These are phyloP conservation scores for Poecilia latipinna DNA, from an alignment of 2,113 vertebrate species.

Conservation along the genomic window DNA sequence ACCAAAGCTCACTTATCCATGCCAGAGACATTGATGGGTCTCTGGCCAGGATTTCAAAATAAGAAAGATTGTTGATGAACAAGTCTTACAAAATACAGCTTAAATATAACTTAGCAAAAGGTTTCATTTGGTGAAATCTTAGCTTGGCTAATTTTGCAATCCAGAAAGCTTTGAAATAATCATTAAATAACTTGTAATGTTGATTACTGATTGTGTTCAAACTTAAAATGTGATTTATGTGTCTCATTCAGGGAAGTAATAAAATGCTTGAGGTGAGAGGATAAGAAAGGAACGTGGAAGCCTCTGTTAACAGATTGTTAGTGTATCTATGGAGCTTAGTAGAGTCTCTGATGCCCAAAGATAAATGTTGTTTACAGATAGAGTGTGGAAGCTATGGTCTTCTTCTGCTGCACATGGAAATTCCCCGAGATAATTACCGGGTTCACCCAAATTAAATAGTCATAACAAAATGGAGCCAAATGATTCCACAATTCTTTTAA, in stretches of 20 bases:
- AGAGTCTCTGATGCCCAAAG: not conserved
- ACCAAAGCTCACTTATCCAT: not conserved
- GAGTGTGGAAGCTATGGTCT: not conserved
- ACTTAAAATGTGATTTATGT: not conserved
- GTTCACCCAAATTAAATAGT: conserved; percentile 7
- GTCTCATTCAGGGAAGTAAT: not conserved
- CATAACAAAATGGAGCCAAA: not conserved
- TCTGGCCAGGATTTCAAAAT: not conserved
- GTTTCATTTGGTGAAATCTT: not conserved
- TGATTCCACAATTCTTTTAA: not conserved
- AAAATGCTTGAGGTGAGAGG: not conserved
- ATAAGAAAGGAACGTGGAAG: not conserved
- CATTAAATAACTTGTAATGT: not conserved
- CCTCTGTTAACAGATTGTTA: not conserved
- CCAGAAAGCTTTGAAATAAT: not conserved
- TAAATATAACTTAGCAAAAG: not conserved
- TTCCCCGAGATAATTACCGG: not conserved
- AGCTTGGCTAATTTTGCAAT: not conserved
- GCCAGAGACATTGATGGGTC: not conserved
- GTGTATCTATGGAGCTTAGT: not conserved
- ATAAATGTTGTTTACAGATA: not conserved
- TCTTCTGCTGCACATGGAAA: not conserved
- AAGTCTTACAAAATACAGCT: not conserved
- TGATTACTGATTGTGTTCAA: not conserved
- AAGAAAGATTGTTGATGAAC: not conserved